Evolutionary conservation across 2,888 invertebrate genomes (phyloP), one percentile per base, ranked within the genome.

Genomic region (Lasioglossum pauxillum): DNA sequence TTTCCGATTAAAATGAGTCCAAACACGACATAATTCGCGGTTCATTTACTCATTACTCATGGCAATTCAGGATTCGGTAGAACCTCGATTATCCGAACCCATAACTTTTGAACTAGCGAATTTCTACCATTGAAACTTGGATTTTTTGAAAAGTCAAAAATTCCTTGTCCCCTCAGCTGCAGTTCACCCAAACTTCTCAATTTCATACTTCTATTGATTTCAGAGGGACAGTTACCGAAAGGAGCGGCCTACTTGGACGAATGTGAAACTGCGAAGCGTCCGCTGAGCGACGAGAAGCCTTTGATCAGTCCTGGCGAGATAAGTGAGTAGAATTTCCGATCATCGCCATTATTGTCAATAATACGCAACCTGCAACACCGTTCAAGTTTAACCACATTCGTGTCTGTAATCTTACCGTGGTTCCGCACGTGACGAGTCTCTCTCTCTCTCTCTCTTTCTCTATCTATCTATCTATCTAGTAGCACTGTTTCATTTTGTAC

Each of bases 141-240:
- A 44, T 44, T 44, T 41, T 2, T 2, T 31, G 0, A 1, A 31
- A 31, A 31, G 35, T 41, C 1, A 2, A 44, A 44, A 44, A 44
- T 44, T 12, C 2, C 12, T 44, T 12, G 44, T 3, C 12, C 3
- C 12, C 10, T 44, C 12, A 0, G 12, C 3, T 12, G 12, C 10
- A 41, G 10, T 44, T 12, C 44, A 10, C 12, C 41, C 0, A 12
- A 12, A 44, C 0, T 12, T 12, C 2, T 44, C 12, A 12, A 3
- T 44, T 12, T 44, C 44, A 12, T 44, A 44, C 10, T 44, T 12
- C 3, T 12, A 12, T 44, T 16, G n/a, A 74, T 96, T 96, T 60
- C 96, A 98, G 98, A 98, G 95, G 98, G 98, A 49, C 98, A 98
- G 92, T 96, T 98, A 90, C 97, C 98, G 10, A 97, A 97, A 93